Conservation (phyloP, 2,113 vertebrate species). For the Hystrix brachyura region DNA sequence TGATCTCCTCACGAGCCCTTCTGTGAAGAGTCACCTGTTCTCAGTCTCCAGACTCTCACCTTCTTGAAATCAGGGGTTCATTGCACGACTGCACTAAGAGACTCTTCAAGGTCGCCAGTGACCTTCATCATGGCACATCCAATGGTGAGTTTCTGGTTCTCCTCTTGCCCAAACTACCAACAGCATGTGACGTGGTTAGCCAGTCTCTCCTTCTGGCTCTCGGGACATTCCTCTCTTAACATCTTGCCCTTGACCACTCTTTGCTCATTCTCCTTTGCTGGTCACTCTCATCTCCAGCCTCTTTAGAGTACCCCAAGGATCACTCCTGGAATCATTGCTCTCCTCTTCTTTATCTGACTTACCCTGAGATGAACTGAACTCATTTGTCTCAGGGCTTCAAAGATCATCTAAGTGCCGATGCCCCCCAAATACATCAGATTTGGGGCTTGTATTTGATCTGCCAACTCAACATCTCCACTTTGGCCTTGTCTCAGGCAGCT, state of each 20-base stretch:
- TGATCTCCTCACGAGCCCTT: neutral
- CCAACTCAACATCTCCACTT: neutral
- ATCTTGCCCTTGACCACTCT: neutral
- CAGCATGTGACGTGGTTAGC: neutral
- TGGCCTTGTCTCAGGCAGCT: neutral
- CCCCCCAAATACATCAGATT: neutral
- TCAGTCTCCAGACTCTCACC: neutral
- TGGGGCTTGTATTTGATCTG: neutral
- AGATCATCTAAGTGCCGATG: too few species aligned
- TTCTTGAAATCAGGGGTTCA: neutral
- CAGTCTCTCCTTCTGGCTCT: neutral
- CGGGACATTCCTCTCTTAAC: neutral
- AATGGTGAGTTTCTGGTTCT: neutral
- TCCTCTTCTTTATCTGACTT: neutral
- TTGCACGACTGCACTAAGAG: neutral
- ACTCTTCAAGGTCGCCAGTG: neutral
- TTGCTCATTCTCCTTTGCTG: neutral
- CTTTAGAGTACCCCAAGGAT: neutral
- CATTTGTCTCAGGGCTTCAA: neutral
- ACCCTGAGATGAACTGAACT: neutral
- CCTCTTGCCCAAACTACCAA: neutral
- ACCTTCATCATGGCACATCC: neutral
- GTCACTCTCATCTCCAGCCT: neutral
- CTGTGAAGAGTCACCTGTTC: neutral
- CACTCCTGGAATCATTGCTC: neutral